Percentiles rank a stretch among this genome's conserved stretches.
These are phyloP conservation scores for Passerina amoena DNA, from an alignment of 2,113 vertebrate species.

Conservation along the genomic window DNA sequence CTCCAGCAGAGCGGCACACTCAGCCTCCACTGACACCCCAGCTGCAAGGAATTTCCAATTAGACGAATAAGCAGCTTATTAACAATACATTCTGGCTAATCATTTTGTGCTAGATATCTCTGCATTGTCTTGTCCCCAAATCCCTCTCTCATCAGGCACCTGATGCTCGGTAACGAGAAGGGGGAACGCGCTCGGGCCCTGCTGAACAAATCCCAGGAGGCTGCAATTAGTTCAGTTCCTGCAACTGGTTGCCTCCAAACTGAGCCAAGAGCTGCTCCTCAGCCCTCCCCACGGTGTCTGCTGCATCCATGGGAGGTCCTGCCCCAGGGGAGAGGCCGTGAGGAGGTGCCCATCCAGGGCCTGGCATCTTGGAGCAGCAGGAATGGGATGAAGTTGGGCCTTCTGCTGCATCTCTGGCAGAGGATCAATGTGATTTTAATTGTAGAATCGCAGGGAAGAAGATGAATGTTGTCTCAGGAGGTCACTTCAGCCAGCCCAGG, in stretches of 20 bases:
- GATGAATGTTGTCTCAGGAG: not conserved
- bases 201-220: not conserved
- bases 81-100: conserved; percentile 50
- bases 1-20: conserved; percentile 30
- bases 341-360: not conserved
- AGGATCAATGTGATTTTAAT: not conserved
- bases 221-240: conserved; percentile 16
- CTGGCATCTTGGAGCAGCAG: not conserved
- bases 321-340: not conserved
- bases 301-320: not conserved
- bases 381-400: not conserved
- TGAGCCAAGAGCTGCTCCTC: not conserved
- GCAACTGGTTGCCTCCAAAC: not conserved
- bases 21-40: not conserved
- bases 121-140: conserved; percentile 50
- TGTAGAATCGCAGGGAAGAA: not conserved
- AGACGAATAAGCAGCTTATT: conserved; percentile 65
- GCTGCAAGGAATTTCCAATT: conserved; percentile 51
- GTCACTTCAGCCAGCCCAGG: not conserved
- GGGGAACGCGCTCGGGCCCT: not conserved
- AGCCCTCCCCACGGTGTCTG: not conserved
- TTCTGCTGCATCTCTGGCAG: not conserved
- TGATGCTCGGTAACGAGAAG: conserved; percentile 31
- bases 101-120: conserved; percentile 34
- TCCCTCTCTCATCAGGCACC: conserved; percentile 64